Base-by-base conservation (phyloP, 2,888 invertebrate genomes). In the Oscheius sp. region DNA sequence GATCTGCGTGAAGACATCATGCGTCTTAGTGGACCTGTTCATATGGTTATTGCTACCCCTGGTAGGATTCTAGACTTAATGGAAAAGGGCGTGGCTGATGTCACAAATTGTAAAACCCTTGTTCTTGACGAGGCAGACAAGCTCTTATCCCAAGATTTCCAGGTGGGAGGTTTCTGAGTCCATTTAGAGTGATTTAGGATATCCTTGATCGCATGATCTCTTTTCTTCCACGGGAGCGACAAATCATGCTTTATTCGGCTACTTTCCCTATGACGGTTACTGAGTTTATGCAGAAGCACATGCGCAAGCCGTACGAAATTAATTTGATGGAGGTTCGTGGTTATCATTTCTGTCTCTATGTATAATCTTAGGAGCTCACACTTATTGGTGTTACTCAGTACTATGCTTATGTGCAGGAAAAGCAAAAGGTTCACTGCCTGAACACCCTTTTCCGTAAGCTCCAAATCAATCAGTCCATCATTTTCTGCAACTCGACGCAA, bases 401-500 rank as follows among this genome's bases (percentile, higher is more conserved):
- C 92, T 99, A 99, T 91, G 99, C 99, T 88, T 99, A 97, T 92
- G 99, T 99, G 80, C 98, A 99, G 91, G 99, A 99, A 91, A 93
- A 96, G 89, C 99, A 99, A 91, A 99, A 99, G 92, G 98, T 99
- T 86, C 98, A 99, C 91, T 99, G 99, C 91, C 92, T 99, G 90
- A 99, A 99, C 91, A 99, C 99, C 88, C 92, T 99, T 87, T 99
- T 99, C 92, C 96, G 98, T 85, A 99, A 99, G 94, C 92, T 99
- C 89, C 92, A 95, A 94, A 92, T 99, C 90, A 98, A 98, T 91
- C 99, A 99, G 92, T 97, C 98, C 88, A 99, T 99, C 89, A 99
- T 99, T 90, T 99, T 99, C 92, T 99, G 99, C 91, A 99, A 99
- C 91, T 97, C 97, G 80, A 98, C 99, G 86, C 98, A 99, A 91